These are phyloP conservation scores for Neolamprologus brichardi DNA, from an alignment of 2,113 vertebrate genomes.

Conservation along the genomic window DNA sequence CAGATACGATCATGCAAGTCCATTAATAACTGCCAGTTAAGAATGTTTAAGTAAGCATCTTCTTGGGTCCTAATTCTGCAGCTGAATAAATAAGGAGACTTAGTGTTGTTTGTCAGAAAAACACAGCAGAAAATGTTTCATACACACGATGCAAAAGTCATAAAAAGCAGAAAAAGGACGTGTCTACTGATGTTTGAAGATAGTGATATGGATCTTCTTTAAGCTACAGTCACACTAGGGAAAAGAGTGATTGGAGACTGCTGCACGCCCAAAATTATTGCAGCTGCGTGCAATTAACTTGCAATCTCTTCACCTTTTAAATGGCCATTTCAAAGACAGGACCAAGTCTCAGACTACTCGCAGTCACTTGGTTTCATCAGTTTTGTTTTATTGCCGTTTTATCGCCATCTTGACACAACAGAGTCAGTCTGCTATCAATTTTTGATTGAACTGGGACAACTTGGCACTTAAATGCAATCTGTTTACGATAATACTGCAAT, in stretches of 20 bases:
- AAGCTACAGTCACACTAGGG: background rate
- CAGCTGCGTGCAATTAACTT: background rate
- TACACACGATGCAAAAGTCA: background rate
- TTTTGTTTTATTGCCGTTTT: background rate
- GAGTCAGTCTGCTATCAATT: background rate
- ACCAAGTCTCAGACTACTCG: background rate
- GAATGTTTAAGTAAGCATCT: background rate
- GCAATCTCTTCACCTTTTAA: background rate
- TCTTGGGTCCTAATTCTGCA: background rate
- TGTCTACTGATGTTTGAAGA: background rate
- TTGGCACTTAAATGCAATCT: background rate
- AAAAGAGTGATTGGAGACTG: background rate
- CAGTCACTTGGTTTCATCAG: background rate
- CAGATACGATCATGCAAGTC: background rate
- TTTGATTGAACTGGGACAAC: background rate
- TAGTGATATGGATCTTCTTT: background rate
- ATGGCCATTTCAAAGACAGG: background rate
- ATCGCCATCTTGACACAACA: background rate
- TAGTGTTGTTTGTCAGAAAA: background rate
- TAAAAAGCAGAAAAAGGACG: background rate
- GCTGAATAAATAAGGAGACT: background rate
- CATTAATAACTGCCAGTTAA: conserved; percentile 1
- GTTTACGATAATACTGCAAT: background rate
- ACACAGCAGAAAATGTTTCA: background rate
- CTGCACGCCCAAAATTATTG: background rate